A percentile compares a stretch with the other conserved stretches of the same genome.
Conservation (phyloP, 1,140 invertebrate species). For the Belonocnema kinseyi region DNA sequence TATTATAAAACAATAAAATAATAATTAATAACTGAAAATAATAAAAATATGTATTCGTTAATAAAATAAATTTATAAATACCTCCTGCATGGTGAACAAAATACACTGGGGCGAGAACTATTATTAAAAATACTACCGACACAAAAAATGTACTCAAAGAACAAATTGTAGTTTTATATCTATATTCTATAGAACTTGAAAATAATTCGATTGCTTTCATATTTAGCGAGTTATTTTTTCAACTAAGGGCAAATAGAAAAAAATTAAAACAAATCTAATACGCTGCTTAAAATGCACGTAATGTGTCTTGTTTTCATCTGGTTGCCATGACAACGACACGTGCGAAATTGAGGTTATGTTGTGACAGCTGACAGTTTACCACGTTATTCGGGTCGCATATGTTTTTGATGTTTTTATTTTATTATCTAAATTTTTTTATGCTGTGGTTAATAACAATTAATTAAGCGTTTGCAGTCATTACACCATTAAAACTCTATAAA, state of each 20-base stretch:
- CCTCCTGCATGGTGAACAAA: conserved; percentile 69
- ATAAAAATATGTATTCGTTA: conserved; percentile 4
- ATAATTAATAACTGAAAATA: neutral
- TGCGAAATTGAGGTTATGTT: neutral
- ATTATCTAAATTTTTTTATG: too few species aligned
- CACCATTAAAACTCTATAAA: too few species aligned
- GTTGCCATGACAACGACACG: conserved; percentile 5
- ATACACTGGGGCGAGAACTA: conserved; percentile 61
- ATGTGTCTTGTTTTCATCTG: neutral
- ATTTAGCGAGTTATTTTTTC: conserved; percentile 35
- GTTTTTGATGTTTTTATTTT: too few species aligned
- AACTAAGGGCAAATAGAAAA: conserved; percentile 16
- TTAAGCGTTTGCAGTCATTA: too few species aligned
- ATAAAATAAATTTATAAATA: conserved; percentile 39
- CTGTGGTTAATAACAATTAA: too few species aligned
- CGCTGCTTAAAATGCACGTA: neutral
- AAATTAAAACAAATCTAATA: neutral
- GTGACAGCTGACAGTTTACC: too few species aligned
- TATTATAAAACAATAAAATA: conserved; percentile 13
- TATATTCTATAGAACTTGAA: conserved; percentile 66
- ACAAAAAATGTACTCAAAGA: conserved; percentile 63
- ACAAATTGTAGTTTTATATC: conserved; percentile 64
- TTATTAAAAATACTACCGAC: conserved; percentile 51
- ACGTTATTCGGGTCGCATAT: too few species aligned
- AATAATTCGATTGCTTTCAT: conserved; percentile 67